These are phyloP conservation scores for Fissipunctia ypsillon DNA, from an alignment of 2,888 invertebrate species.

Conservation along the genomic window DNA sequence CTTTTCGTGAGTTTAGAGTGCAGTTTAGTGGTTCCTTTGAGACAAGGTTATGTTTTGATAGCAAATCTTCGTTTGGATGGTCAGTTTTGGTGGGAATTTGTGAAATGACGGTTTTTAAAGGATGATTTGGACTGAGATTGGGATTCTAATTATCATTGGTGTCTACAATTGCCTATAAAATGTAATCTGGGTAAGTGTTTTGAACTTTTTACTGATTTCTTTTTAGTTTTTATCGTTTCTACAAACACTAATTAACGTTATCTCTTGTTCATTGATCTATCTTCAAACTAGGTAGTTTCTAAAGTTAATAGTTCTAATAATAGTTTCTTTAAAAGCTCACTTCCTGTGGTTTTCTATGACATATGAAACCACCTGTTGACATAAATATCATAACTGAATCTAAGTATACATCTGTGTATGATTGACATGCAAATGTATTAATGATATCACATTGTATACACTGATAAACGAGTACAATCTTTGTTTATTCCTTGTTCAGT, in stretches of 20 bases:
- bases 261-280: not conserved
- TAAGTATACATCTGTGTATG: slow-evolving; percentile 21
- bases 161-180: slow-evolving; percentile 48
- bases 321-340: slow-evolving; percentile 4
- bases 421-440: slow-evolving; percentile 20
- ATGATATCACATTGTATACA: not conserved
- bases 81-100: slow-evolving; percentile 65
- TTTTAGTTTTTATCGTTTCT: not conserved
- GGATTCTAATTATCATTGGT: slow-evolving; percentile 10
- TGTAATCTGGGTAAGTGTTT: slow-evolving; percentile 60
- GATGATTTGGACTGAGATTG: slow-evolving; percentile 9
- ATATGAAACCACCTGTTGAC: slow-evolving; percentile 77
- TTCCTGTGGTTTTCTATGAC: slow-evolving; percentile 62
- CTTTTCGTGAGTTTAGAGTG: slow-evolving; percentile 56
- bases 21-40: slow-evolving; percentile 47
- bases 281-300: not conserved
- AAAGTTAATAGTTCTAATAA: not conserved
- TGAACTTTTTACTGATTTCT: not conserved
- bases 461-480: too few relatives aligned
- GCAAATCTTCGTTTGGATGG: slow-evolving; percentile 29
- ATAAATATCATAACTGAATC: slow-evolving; percentile 56
- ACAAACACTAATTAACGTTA: too few relatives aligned
- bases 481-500: not conserved
- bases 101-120: slow-evolving; percentile 26
- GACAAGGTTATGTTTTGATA: slow-evolving; percentile 62